Evolutionary conservation across 2,888 invertebrate genomes (phyloP).

Genomic region (Amphipoea lucens): DNA sequence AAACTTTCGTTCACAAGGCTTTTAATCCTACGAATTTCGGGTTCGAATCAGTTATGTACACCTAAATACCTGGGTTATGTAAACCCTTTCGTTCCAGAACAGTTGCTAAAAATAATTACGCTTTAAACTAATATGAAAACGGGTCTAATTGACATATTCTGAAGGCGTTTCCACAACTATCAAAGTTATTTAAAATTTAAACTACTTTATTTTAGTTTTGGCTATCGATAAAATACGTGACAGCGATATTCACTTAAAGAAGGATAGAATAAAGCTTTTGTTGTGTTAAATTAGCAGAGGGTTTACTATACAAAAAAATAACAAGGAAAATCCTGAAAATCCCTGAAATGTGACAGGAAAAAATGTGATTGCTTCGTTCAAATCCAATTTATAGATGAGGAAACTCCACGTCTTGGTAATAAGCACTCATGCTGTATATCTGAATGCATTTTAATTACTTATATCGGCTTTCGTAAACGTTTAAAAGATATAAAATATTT

Average conservation of each 20-base stretch:
- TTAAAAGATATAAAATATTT: background rate
- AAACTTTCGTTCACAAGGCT: background rate
- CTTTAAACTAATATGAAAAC: constrained; percentile 25
- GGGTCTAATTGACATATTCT: constrained; percentile 44
- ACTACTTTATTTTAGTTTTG: constrained; percentile 28
- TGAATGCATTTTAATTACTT: constrained; percentile 12
- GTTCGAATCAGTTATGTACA: background rate
- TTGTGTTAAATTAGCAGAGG: constrained; percentile 19
- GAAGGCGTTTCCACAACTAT: constrained; percentile 6
- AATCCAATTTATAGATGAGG: constrained; percentile 27
- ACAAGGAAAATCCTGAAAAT: constrained; percentile 46
- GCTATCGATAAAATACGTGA: constrained; percentile 28
- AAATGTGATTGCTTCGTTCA: constrained; percentile 26
- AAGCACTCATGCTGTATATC: background rate
- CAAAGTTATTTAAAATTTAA: constrained; percentile 29
- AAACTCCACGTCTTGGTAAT: constrained; percentile 14
- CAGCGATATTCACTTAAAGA: constrained; percentile 39
- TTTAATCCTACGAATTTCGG: constrained; percentile 1
- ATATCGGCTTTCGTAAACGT: background rate
- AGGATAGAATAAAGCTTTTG: constrained; percentile 16
- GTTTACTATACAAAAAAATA: constrained; percentile 26
- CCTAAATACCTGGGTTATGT: background rate
- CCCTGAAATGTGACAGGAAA: constrained; percentile 32
- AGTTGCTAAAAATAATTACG: constrained; percentile 17
- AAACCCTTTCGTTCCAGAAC: constrained; percentile 10